Conservation (phyloP, 2,797 vertebrate genomes). For the Neosilurus hyrtlii region DNA sequence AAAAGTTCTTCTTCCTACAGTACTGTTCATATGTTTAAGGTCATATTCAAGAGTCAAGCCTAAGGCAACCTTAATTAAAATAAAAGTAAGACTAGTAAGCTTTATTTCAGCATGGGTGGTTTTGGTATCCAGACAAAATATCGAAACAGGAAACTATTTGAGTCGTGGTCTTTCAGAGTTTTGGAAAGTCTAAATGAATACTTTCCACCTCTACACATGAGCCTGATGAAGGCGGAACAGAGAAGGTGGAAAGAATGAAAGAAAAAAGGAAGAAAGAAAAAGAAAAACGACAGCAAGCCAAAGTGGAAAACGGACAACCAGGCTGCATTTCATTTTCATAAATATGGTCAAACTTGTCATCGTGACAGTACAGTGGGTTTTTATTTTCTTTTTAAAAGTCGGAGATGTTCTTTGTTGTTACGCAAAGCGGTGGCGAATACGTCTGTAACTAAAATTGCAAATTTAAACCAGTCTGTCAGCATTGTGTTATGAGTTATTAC, state of each 20-base stretch:
- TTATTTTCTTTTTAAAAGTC: constrained; percentile 26
- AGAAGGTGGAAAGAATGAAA: constrained; percentile 17
- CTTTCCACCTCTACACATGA: constrained; percentile 5
- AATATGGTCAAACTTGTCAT: constrained; percentile 48
- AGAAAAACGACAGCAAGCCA: background rate
- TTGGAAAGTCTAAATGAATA: constrained; percentile 12
- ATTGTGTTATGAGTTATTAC: background rate
- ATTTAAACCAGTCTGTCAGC: constrained; percentile 40
- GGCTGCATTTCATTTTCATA: constrained; percentile 39
- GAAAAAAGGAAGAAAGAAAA: constrained; percentile 5
- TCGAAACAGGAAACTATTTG: constrained; percentile 13
- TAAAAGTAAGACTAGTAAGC: background rate
- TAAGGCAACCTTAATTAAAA: background rate
- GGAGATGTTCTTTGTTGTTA: constrained; percentile 42
- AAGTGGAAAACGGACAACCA: constrained; percentile 14
- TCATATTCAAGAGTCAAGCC: background rate
- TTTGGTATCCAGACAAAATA: background rate
- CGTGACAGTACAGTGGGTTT: constrained; percentile 13
- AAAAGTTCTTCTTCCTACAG: background rate
- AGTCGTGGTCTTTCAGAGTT: constrained; percentile 16
- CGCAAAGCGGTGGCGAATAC: constrained; percentile 23
- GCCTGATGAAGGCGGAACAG: constrained; percentile 10
- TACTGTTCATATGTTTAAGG: background rate
- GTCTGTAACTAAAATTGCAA: constrained; percentile 32
- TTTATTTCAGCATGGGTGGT: background rate